These are phyloP conservation scores for Corydoras maculifer DNA, from an alignment of 2,113 vertebrate genomes.

Conservation along the genomic window DNA sequence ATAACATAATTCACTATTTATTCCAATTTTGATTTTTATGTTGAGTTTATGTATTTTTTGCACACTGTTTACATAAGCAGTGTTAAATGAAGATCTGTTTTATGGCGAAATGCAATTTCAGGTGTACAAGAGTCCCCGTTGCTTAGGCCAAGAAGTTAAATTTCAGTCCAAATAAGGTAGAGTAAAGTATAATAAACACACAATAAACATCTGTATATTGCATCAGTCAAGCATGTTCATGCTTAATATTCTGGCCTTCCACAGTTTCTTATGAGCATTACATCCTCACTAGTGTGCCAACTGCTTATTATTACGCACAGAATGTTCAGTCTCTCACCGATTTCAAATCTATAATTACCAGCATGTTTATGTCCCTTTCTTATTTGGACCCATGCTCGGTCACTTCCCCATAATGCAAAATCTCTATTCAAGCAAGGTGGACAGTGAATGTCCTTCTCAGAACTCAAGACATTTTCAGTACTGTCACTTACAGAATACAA, in stretches of 20 bases:
- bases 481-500: not conserved
- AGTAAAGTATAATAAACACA: conserved; percentile 27
- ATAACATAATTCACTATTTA: not conserved
- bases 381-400: conserved; percentile 42
- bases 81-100: conserved; percentile 58
- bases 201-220: conserved; percentile 3
- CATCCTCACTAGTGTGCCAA: conserved; percentile 5
- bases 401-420: conserved; percentile 3
- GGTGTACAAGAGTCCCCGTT: conserved; percentile 44
- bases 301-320: not conserved
- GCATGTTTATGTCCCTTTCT: not conserved
- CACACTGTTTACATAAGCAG: conserved; percentile 48
- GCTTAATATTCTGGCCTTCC: conserved; percentile 3
- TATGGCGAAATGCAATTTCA: conserved; percentile 53
- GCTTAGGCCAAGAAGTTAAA: not conserved
- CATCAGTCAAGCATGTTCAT: conserved; percentile 8
- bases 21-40: not conserved
- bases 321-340: conserved; percentile 5
- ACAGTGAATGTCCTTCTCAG: not conserved
- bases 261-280: not conserved
- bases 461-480: not conserved
- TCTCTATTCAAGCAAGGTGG: not conserved
- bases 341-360: not conserved
- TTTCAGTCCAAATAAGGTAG: conserved; percentile 32
- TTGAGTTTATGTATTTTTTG: conserved; percentile 25